phyloP scores from a whole-genome alignment of 1,140 invertebrate species.

The Drosophila prosaltans region DNA sequence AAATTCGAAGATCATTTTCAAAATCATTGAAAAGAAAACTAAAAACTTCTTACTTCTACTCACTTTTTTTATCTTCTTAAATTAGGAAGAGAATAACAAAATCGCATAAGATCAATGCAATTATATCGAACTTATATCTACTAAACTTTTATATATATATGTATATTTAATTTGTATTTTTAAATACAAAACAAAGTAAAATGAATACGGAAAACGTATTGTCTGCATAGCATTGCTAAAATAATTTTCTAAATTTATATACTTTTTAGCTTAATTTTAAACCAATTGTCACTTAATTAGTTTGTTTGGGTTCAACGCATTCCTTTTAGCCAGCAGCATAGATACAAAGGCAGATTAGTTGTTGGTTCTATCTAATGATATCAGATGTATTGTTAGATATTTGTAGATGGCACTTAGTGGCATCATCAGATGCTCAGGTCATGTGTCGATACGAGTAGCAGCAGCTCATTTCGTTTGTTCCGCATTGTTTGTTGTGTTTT shows the following conservation, averaged over 20 bases:
- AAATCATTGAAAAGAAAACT: too few relatives aligned
- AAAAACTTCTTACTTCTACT: too few relatives aligned
- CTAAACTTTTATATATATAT: too few relatives aligned
- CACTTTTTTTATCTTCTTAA: too few relatives aligned
- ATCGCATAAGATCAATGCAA: not conserved
- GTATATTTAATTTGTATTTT: not conserved
- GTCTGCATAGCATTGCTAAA: slow-evolving; percentile 41
- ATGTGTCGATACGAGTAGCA: slow-evolving; percentile 5
- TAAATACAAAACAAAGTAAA: slow-evolving; percentile 20
- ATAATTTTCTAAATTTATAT: slow-evolving; percentile 47
- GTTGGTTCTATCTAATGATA: not conserved
- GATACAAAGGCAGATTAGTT: not conserved
- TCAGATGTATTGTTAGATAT: not conserved
- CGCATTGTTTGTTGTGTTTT: slow-evolving; percentile 51
- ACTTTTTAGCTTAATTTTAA: slow-evolving; percentile 53
- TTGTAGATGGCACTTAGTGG: not conserved
- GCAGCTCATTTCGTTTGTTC: slow-evolving; percentile 1
- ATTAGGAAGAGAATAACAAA: not conserved
- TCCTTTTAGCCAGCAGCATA: slow-evolving; percentile 43
- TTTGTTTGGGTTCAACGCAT: slow-evolving; percentile 49
- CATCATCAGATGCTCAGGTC: slow-evolving; percentile 1
- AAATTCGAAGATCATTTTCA: too few relatives aligned
- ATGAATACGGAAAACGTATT: slow-evolving; percentile 60
- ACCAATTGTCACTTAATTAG: slow-evolving; percentile 47
- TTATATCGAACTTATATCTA: not conserved